Base-by-base conservation (phyloP, 2,797 vertebrate genomes). In the Sciurus vulgaris region DNA sequence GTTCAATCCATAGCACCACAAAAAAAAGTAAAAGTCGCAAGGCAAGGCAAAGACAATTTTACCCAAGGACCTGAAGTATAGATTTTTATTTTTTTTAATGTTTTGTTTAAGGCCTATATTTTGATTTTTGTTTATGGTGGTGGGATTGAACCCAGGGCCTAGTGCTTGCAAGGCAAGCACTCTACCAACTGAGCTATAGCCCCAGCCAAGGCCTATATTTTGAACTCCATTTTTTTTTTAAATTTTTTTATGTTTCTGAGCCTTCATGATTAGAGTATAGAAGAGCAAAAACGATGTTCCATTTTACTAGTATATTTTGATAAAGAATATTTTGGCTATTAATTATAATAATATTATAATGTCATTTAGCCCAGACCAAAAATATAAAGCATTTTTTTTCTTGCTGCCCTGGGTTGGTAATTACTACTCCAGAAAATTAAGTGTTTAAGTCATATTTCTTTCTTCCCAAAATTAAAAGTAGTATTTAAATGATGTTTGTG, bases 381-480 rank as follows among this genome's bases (percentile, higher is more conserved):
- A 65, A 49, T 85, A 86, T 90, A 95, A 95, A 61, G 18, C 8
- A 28, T 92, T 7, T 12, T 44, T 94, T 84, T 94, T 93, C 41
- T 86, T 94, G 56, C 51, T 95, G 2, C 26, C 17, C 12, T 93
- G 10, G 15, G 81, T 51, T 83, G n/a, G 12, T 92, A 59, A 70
- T 83, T 82, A 65, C 47, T 41, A 91, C 76, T 77, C 67, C 24
- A 77, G 38, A 86, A 86, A 93, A 95, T 91, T n/a, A 89, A 86
- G 59, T 86, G 4, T 73, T 89, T 54, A 76, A 69, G 22, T 82
- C 13, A 47, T 79, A 79, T n/a, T n/a, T 86, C 33, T 79, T 86
- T 47, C 20, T 65, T 91, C 83, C 67, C 67, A 82, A 74, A 73
- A 74, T 81, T 65, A 63, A 72, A 86, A 79, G 12, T 82, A 82